Evolutionary conservation across 1,140 invertebrate species (phyloP), one percentile per base, ranked within the genome.

Genomic region (Drosophila sproati): DNA sequence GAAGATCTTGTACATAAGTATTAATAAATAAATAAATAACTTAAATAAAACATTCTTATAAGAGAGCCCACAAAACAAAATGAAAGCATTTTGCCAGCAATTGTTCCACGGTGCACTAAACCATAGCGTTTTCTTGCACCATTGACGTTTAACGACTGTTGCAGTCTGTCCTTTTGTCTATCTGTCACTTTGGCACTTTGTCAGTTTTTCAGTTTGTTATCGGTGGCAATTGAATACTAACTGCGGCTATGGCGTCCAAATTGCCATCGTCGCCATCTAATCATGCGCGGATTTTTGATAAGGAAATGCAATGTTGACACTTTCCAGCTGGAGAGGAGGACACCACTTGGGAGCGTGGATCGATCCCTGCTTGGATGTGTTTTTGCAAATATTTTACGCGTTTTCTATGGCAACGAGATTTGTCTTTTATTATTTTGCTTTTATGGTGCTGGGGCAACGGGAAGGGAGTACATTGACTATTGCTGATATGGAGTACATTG

Each of bases 211-310:
- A 55, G 29, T 57, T 52, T 34, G 41, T 20, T 57, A 39, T 66
- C 68, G 47, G 57, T 47, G 35, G 60, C 72, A 71, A 77, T 88
- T 79, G 76, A 73, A 73, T 70, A 52, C 61, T 71, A 71, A 79
- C 66, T 79, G 78, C 45, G 72, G 77, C 57, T 70, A 66, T 35
- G 61, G 67, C 77, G 51, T 78, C 72, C 41, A 35, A 61, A 61
- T 47, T 54, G 39, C 39, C 57, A 34, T 76, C 63, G 41, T 48
- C 63, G 68, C 34, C 68, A 69, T 73, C 83, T 77, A 87, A 79
- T 79, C 82, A 87, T 82, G 68, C 74, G 77, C 69, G 73, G 71
- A 32, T 50, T 76, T 69, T 71, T 80, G 83, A 87, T 87, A 87
- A 87, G 83, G 73, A 82, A 87, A 80, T 75, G 83, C 52, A 73